Conservation (phyloP, 2,113 vertebrate genomes). For the Okapia johnstoni region DNA sequence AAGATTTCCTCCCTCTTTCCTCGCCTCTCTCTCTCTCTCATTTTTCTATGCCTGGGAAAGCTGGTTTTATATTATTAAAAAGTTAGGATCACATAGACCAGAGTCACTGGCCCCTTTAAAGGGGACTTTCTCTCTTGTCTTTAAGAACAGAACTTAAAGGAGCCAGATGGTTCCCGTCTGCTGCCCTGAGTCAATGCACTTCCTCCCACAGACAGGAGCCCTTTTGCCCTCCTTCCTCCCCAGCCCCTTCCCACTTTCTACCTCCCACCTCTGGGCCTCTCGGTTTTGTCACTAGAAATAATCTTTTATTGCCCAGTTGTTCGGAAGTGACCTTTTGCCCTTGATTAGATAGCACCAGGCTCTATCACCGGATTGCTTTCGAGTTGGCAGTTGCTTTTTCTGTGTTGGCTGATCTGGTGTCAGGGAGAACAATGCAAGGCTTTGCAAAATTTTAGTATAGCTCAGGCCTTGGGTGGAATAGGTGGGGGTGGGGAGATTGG, state of each 20-base stretch:
- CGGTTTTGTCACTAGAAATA: constrained; percentile 94
- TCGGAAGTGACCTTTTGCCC: constrained; percentile 99
- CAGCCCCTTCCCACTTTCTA: constrained; percentile 53
- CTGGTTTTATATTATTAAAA: constrained; percentile 70
- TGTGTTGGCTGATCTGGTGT: constrained; percentile 89
- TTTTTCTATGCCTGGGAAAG: constrained; percentile 77
- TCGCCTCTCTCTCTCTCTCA: background rate
- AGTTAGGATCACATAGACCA: constrained; percentile 73
- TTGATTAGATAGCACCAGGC: constrained; percentile 98
- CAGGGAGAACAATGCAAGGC: constrained; percentile 91
- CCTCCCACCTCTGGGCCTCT: constrained; percentile 85
- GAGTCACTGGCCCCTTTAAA: constrained; percentile 79
- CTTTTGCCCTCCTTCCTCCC: constrained; percentile 76
- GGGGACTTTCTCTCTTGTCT: constrained; percentile 79
- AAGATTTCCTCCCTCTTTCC: background rate
- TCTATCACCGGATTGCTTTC: constrained; percentile 92
- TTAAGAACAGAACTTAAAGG: constrained; percentile 86
- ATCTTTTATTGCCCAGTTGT: constrained; percentile 99
- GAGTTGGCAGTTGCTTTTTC: constrained; percentile 86
- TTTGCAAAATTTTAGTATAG: constrained; percentile 85
- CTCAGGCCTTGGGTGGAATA: constrained; percentile 70
- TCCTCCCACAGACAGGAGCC: constrained; percentile 89
- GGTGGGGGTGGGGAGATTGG: constrained; percentile 68
- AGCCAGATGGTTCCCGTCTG: constrained; percentile 98
- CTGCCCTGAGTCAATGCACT: constrained; percentile 94